Percentiles rank a stretch among this genome's conserved stretches.
These are phyloP conservation scores for Erinaceus europaeus DNA, from an alignment of 2,113 vertebrate genomes.

Conservation along the genomic window DNA sequence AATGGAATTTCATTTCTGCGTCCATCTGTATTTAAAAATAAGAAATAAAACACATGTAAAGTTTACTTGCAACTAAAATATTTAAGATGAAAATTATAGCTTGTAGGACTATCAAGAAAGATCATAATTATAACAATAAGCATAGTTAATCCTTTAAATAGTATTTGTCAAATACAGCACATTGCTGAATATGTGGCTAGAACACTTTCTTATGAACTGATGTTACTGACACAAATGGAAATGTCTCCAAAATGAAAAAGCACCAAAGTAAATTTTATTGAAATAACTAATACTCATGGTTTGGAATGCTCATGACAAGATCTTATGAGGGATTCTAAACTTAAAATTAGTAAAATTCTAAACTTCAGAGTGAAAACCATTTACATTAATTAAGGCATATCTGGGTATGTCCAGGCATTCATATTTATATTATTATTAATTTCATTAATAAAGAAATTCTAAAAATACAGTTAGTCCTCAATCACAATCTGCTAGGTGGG, in stretches of 20 bases:
- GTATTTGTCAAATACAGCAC: neutral
- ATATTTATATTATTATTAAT: constrained; percentile 16
- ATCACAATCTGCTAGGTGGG: constrained; percentile 56
- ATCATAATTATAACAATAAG: neutral
- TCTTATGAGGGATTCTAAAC: too few species aligned
- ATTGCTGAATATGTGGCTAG: neutral
- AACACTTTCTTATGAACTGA: neutral
- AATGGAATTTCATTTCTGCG: constrained; percentile 3
- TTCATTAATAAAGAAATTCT: constrained; percentile 39
- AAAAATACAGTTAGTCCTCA: constrained; percentile 31
- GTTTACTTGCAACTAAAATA: neutral
- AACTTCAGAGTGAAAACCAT: constrained; percentile 56
- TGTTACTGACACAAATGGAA: constrained; percentile 34
- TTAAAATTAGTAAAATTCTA: constrained; percentile 29
- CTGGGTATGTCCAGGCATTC: constrained; percentile 51
- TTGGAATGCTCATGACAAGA: constrained; percentile 5
- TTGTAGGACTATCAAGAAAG: constrained; percentile 17
- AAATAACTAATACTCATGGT: constrained; percentile 26
- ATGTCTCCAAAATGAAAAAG: constrained; percentile 59
- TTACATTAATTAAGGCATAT: constrained; percentile 69
- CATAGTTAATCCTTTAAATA: neutral
- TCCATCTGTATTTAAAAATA: neutral
- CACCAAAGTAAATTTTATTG: constrained; percentile 44
- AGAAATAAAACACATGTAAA: constrained; percentile 18
- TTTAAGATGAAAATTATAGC: constrained; percentile 22